Evolutionary conservation across 2,113 vertebrate genomes (phyloP).

Genomic region (Glareola pratincola): DNA sequence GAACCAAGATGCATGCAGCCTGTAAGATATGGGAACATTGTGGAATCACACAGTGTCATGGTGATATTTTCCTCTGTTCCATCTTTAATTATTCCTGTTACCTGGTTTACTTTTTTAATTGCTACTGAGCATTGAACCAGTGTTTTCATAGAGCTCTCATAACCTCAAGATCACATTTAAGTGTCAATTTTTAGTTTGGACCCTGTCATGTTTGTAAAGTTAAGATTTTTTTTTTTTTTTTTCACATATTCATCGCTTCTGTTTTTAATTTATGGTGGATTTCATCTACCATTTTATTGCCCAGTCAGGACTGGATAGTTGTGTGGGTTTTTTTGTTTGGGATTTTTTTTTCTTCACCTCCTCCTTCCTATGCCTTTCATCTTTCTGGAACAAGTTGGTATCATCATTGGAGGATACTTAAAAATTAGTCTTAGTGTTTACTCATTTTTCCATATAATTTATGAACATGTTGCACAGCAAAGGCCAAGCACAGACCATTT

Average conservation of each 20-base stretch:
- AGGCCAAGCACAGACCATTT: neutral
- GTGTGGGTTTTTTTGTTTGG: neutral
- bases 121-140: neutral
- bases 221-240: neutral
- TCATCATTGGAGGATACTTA: neutral
- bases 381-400: neutral
- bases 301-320: neutral
- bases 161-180: neutral
- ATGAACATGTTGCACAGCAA: neutral
- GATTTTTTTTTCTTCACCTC: neutral
- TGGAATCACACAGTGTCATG: neutral
- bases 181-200: neutral
- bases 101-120: neutral
- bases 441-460: neutral
- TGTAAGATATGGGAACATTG: neutral
- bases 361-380: neutral
- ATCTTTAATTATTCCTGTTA: neutral
- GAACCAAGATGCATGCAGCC: neutral
- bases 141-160: neutral
- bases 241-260: neutral
- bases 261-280: neutral
- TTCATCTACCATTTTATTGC: neutral
- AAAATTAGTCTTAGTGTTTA: neutral
- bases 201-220: neutral
- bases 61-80: neutral